phyloP scores from a whole-genome alignment of 2,797 vertebrate genomes.

The Typhlichthys eigenmanni region DNA sequence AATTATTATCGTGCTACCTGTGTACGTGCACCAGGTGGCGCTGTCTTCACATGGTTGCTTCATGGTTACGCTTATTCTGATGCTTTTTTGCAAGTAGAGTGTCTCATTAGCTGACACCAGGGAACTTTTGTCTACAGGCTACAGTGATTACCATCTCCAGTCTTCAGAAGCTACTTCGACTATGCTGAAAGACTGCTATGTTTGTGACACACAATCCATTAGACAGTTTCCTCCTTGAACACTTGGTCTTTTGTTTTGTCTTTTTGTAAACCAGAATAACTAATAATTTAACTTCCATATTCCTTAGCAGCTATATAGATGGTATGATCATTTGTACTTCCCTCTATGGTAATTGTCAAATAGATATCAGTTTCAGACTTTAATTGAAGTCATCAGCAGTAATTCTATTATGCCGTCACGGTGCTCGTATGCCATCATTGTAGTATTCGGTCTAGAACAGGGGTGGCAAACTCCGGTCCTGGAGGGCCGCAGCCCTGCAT shows the following conservation, averaged over 20 bases:
- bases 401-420: constrained; percentile 7
- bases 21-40: constrained; percentile 59
- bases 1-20: constrained; percentile 17
- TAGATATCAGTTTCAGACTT: background rate
- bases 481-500: no score
- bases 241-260: background rate
- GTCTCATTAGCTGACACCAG: background rate
- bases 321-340: background rate
- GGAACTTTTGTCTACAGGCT: background rate
- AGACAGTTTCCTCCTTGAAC: background rate
- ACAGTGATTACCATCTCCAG: constrained; percentile 3
- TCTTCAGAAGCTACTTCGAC: background rate
- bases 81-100: background rate
- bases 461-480: no score
- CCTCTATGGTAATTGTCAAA: background rate
- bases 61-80: background rate
- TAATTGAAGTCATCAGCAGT: background rate
- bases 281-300: no score
- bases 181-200: background rate
- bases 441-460: constrained; percentile 38
- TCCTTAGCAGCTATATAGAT: background rate
- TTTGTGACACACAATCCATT: background rate
- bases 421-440: constrained; percentile 22
- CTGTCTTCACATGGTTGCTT: constrained; percentile 29
- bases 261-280: no score